Conservation (phyloP, 53 echinoderm and acorn worm genomes). For the Crossaster papposus region DNA sequence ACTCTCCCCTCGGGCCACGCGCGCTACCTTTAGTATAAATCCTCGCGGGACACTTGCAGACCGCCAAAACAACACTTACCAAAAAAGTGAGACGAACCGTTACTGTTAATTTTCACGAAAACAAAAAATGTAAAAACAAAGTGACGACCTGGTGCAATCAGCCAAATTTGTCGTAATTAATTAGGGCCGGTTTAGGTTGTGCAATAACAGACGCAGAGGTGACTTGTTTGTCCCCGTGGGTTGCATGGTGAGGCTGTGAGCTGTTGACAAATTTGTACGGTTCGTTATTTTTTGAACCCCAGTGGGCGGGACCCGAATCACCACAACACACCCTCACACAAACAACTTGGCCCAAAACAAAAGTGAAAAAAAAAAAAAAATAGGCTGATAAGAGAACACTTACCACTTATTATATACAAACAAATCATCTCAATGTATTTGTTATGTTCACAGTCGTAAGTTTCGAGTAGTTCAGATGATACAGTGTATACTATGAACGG, state of each 20-base stretch:
- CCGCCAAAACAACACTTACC: conserved; percentile 29
- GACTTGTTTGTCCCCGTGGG: not conserved
- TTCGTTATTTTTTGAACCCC: not conserved
- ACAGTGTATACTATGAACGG: no score
- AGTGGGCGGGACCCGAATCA: not conserved
- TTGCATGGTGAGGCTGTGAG: not conserved
- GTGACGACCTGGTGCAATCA: conserved; percentile 1
- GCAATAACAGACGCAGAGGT: conserved; percentile 13
- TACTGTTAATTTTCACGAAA: conserved; percentile 21
- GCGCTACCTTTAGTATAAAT: no score
- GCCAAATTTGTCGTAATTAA: conserved; percentile 40
- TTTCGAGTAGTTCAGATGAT: not conserved
- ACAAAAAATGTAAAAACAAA: not conserved
- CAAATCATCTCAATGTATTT: not conserved
- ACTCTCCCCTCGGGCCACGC: not conserved
- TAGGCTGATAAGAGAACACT: not conserved
- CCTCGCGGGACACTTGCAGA: not conserved
- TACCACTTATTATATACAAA: not conserved
- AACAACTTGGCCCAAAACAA: not conserved
- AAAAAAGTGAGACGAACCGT: conserved; percentile 19
- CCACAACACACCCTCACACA: not conserved
- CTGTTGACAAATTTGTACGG: not conserved
- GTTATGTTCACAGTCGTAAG: not conserved
- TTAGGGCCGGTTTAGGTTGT: conserved; percentile 26
- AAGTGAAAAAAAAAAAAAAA: not conserved